phyloP scores from a whole-genome alignment of 2,797 vertebrate species.

The Clarias pachynema region DNA sequence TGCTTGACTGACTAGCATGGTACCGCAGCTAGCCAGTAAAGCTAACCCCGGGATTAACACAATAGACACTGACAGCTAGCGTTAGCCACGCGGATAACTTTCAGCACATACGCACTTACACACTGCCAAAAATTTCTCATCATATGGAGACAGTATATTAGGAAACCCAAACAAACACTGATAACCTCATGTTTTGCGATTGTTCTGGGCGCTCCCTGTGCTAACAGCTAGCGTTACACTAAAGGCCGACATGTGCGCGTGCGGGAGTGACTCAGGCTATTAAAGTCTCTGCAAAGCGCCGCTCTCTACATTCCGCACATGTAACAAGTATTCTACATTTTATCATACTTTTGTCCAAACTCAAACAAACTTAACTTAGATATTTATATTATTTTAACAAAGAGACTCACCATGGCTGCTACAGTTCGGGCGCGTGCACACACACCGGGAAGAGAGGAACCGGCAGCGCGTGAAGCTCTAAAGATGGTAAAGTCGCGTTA shows the following conservation, averaged over 20 bases:
- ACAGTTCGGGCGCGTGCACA: neutral
- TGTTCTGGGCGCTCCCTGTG: neutral
- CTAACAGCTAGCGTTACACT: neutral
- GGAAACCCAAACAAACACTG: neutral
- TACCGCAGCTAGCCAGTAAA: neutral
- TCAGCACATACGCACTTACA: neutral
- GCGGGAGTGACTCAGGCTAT: neutral
- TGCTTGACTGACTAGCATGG: neutral
- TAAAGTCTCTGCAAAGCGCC: neutral
- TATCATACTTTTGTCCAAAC: neutral
- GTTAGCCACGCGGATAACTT: neutral
- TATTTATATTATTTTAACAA: neutral
- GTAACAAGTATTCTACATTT: neutral
- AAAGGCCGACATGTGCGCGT: conserved; percentile 31
- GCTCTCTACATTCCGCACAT: neutral
- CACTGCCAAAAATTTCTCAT: neutral
- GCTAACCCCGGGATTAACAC: conserved; percentile 11
- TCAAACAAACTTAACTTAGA: neutral
- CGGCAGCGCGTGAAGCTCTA: neutral
- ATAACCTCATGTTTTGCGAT: neutral
- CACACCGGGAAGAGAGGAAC: conserved; percentile 15
- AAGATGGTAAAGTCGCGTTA: neutral
- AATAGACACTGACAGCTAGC: conserved; percentile 23
- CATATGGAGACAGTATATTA: neutral
- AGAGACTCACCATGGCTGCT: conserved; percentile 48